Conservation (phyloP, 2,797 vertebrate genomes). For the Triplophysa bombifrons region DNA sequence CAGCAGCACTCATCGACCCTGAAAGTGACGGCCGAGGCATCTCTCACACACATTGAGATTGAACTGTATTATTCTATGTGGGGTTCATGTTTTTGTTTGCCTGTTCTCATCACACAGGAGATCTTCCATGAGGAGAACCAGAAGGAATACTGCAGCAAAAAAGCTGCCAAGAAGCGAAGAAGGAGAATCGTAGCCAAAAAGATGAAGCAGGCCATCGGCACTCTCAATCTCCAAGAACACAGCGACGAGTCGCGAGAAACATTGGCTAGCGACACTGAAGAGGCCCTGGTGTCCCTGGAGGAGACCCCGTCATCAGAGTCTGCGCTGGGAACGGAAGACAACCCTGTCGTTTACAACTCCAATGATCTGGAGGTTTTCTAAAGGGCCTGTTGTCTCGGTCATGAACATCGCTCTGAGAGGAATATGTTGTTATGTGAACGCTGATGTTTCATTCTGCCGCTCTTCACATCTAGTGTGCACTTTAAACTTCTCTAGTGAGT, state of each 20-base stretch:
- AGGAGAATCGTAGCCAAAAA: constrained; percentile 88
- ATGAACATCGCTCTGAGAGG: not conserved
- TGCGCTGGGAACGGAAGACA: constrained; percentile 84
- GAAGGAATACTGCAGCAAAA: constrained; percentile 86
- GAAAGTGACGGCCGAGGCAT: no score
- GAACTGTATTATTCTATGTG: no score
- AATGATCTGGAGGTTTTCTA: constrained; percentile 92
- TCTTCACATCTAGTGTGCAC: not conserved
- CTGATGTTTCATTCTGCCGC: no score
- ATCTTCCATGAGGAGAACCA: constrained; percentile 90
- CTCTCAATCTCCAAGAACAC: constrained; percentile 91
- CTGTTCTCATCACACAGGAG: constrained; percentile 66
- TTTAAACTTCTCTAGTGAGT: not conserved
- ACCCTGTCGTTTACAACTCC: constrained; percentile 86
- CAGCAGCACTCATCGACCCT: no score
- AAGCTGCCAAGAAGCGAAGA: constrained; percentile 91
- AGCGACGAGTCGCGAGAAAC: constrained; percentile 96
- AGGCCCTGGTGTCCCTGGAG: constrained; percentile 90
- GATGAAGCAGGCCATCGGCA: constrained; percentile 95
- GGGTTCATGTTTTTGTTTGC: no score
- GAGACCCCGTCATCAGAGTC: constrained; percentile 77
- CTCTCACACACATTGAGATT: no score
- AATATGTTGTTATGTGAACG: no score
- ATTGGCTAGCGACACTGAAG: constrained; percentile 94
- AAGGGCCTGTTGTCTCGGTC: constrained; percentile 11